Base-by-base conservation (phyloP, 2,888 invertebrate species). In the Patella depressa region DNA sequence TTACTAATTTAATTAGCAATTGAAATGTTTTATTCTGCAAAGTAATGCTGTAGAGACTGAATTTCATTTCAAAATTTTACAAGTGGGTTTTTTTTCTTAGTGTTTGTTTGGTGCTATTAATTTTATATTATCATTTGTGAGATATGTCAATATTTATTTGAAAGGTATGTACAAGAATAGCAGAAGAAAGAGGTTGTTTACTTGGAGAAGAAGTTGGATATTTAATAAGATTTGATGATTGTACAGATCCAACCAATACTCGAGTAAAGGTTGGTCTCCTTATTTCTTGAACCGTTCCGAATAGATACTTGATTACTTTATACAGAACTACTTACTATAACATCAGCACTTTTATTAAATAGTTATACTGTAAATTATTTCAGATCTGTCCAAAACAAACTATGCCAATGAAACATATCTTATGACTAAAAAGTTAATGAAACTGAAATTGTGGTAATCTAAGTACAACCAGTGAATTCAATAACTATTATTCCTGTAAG, bases 161-260 rank as follows among this genome's bases (percentile, higher is more conserved):
- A 74, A 29, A 92, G 92, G 93, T 98, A 24, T 98, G 98, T 0
- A 93, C 94, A 80, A 93, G 98, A 75, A 97, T 98, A 2, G 96
- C 98, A 0, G 96, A 96, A 84, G 98, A 99, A 93, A 94, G 94
- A 71, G 96, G 96, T 0, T 94, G 94, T 59, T 90, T 94, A 15
- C 93, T 98, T 7, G 97, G 98, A 2, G 93, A 93, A 71, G 93
- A 93, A 65, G 96, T 97, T 1, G 98, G 98, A 0, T 98, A 97
- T 90, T 94, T 95, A 0, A 97, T 99, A 75, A 94, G 93, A 78
- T 93, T 93, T 89, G 93, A 93, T 82, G 92, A 93, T 79, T 87
- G 89, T 54, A 90, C 85, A 55, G 90, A 89, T 84, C 84, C 89
- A 19, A 82, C 85, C 34, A 82, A 84, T 45, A 93, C 93, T 2